These are phyloP conservation scores for Mesoclemmys tuberculata DNA, from an alignment of 2,113 vertebrate species.

Conservation along the genomic window DNA sequence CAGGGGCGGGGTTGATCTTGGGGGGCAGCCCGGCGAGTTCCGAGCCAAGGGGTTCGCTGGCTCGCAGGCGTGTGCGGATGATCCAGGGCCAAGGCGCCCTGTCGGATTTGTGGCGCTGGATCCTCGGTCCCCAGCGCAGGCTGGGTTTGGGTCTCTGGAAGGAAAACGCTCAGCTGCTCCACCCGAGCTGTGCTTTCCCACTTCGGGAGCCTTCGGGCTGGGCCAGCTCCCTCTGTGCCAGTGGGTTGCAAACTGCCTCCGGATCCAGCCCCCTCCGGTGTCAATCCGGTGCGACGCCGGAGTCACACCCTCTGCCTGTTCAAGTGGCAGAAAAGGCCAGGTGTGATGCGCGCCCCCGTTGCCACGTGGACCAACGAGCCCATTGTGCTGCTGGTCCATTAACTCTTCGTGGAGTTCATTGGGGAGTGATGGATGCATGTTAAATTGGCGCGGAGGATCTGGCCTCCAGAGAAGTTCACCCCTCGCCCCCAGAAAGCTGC, in stretches of 20 bases:
- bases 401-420: not conserved
- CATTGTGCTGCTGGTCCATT: too few species aligned
- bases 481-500: not conserved
- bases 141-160: not conserved
- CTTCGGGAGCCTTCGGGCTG: not conserved
- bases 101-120: not conserved
- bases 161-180: rapidly evolving
- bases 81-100: constrained; percentile 27
- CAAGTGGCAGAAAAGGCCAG: not conserved
- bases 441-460: not conserved
- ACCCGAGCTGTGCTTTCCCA: not conserved
- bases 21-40: too few species aligned
- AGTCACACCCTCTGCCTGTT: not conserved
- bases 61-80: not conserved
- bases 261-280: not conserved
- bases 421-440: not conserved
- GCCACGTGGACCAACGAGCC: not conserved
- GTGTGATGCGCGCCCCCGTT: too few species aligned
- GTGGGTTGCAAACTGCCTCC: not conserved
- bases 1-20: not conserved
- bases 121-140: not conserved
- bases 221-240: not conserved
- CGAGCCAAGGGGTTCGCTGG: not conserved
- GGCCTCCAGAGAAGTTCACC: not conserved
- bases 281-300: not conserved